Percentiles rank a stretch among this genome's conserved stretches.
Conservation (phyloP, 2,113 vertebrate species). For the Numida meleagris region DNA sequence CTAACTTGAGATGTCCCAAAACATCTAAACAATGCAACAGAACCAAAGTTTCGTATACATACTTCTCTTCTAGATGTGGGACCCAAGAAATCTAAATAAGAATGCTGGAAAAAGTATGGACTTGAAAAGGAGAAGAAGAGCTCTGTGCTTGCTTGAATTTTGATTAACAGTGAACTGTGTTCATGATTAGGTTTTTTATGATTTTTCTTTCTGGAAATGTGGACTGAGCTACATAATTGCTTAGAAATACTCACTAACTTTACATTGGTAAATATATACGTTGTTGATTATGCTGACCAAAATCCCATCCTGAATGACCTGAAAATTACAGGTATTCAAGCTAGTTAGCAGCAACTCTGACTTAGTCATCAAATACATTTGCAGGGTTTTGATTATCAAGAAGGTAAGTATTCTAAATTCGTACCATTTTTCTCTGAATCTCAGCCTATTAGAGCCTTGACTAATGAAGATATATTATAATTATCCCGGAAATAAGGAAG, state of each 20-base stretch:
- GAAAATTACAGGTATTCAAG: not conserved
- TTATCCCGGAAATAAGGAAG: not conserved
- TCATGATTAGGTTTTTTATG: not conserved
- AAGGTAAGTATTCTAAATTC: not conserved
- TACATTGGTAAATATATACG: not conserved
- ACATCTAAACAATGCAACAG: not conserved
- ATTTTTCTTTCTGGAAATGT: not conserved
- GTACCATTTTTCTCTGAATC: not conserved
- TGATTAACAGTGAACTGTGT: not conserved
- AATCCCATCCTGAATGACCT: not conserved
- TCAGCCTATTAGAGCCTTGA: not conserved
- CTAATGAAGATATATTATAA: not conserved
- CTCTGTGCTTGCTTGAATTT: not conserved
- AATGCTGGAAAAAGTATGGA: not conserved
- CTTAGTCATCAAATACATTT: not conserved
- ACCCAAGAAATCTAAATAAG: not conserved
- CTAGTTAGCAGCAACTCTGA: not conserved
- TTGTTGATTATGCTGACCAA: not conserved
- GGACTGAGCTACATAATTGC: not conserved
- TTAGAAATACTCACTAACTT: not conserved
- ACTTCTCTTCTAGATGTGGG: not conserved
- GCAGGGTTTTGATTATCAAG: not conserved
- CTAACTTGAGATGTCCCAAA: not conserved
- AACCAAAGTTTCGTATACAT: fast-evolving
- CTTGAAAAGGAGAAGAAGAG: not conserved